Conservation (phyloP, 2,113 vertebrate genomes). For the Proteles cristata region DNA sequence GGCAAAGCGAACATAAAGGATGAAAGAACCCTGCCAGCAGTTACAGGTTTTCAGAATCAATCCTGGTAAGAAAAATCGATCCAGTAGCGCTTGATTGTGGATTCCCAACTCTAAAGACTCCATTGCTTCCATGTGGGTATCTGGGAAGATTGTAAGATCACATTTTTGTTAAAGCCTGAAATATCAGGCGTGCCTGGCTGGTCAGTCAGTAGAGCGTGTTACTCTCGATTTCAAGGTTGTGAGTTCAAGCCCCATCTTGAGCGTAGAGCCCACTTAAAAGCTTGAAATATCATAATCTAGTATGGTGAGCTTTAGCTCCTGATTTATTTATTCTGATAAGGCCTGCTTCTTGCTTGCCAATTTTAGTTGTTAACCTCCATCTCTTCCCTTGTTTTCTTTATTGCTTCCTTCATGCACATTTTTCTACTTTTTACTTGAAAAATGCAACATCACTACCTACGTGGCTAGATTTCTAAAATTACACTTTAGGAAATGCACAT, state of each 20-base stretch:
- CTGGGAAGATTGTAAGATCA: neutral
- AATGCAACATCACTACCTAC: neutral
- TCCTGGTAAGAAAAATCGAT: neutral
- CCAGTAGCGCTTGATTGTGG: neutral
- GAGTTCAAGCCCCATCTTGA: neutral
- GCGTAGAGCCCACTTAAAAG: neutral
- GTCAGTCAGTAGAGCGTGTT: neutral
- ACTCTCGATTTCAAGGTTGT: neutral
- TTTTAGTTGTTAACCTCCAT: neutral
- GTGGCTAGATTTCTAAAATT: slow-evolving; percentile 19
- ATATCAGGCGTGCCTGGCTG: neutral
- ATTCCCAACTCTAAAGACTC: neutral
- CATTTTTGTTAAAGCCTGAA: slow-evolving; percentile 7
- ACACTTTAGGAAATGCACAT: neutral
- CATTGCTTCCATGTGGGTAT: neutral
- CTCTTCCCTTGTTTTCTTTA: neutral
- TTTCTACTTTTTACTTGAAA: slow-evolving; percentile 32
- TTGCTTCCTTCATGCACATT: neutral
- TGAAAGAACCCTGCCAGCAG: neutral
- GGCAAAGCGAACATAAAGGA: neutral
- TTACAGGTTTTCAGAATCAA: neutral
- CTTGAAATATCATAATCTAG: neutral
- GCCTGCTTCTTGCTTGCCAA: neutral
- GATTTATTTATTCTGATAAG: neutral
- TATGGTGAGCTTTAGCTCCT: neutral